Evolutionary conservation across 1,140 invertebrate species (phyloP), one percentile per base, ranked within the genome.

Genomic region (Forficula auricularia): DNA sequence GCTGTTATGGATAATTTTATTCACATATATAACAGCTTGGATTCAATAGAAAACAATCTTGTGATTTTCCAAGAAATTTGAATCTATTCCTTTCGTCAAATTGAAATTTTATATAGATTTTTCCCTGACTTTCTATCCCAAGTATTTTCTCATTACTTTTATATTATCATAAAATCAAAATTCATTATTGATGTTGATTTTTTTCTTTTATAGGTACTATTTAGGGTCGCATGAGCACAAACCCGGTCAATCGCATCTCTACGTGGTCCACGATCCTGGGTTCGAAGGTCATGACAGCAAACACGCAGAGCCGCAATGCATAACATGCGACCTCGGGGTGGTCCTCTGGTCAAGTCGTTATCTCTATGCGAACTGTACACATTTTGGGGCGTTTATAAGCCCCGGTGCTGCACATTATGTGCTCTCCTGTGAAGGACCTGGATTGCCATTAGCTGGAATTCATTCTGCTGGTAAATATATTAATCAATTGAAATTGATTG

Each of bases 241-340:
- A 56, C 80, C 87, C 1, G 82, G 86, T 3, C 81, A 89, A 57
- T 71, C 77, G 43, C 87, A 92, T 58, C 65, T 95, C 38, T 92
- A 84, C 57, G 75, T 82, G 3, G 79, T 83, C 2, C 60, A 64
- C 31, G 71, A 76, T 47, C 68, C 68, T 3, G 22, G 22, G 4
- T 27, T 10, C 10, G 22, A 4, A 19, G 42, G 2, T 4, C 16
- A 36, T 36, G 13, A 36, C 8, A 14, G 35, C 22, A 27, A 27
- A 27, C 22, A 10, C 4, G 73, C 74, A 7, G 77, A 83, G 47
- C 82, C 83, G 0, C 63, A 75, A 33, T 89, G 86, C 58, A 71
- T 89, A 45, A 84, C 84, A 1, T 84, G 82, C 57, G 74, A 83
- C 53, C 65, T 79, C 19, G 65, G 66, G 1, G 73, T 75, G 20